These are phyloP conservation scores for Nothocercus julius DNA, from an alignment of 2,113 vertebrate genomes.

Conservation along the genomic window DNA sequence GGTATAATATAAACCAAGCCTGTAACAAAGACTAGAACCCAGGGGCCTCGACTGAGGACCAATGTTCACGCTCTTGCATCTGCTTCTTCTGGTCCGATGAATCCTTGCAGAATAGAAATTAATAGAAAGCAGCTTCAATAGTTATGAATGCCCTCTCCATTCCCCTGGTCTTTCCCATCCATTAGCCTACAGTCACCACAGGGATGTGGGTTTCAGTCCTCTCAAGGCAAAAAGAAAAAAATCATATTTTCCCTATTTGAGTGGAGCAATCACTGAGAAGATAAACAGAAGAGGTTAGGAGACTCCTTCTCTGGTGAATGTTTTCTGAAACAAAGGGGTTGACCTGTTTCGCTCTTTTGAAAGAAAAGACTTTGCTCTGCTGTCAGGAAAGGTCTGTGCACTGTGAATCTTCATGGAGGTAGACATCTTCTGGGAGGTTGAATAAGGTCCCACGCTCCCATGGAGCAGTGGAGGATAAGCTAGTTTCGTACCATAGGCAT, in stretches of 20 bases:
- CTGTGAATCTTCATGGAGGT: background rate
- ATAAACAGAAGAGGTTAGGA: background rate
- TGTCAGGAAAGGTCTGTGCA: background rate
- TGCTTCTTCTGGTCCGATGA: conserved; percentile 14
- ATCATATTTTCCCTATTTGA: background rate
- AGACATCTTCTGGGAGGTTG: background rate
- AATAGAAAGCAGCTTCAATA: background rate
- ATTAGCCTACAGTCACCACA: background rate
- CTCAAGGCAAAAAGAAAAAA: background rate
- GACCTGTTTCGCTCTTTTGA: background rate
- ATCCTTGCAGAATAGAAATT: background rate
- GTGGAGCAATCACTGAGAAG: background rate
- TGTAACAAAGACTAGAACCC: conserved; percentile 2
- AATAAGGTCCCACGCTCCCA: background rate
- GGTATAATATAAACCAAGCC: background rate
- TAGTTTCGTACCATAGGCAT: background rate
- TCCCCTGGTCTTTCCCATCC: background rate
- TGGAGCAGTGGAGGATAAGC: background rate
- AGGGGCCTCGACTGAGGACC: conserved; percentile 26
- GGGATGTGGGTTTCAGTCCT: background rate
- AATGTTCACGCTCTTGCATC: background rate
- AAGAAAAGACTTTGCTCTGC: background rate
- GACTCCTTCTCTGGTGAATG: background rate
- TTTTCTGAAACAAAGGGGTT: background rate
- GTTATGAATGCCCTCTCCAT: background rate